Conservation (phyloP, 2,113 vertebrate species). For the Arvicanthis niloticus region DNA sequence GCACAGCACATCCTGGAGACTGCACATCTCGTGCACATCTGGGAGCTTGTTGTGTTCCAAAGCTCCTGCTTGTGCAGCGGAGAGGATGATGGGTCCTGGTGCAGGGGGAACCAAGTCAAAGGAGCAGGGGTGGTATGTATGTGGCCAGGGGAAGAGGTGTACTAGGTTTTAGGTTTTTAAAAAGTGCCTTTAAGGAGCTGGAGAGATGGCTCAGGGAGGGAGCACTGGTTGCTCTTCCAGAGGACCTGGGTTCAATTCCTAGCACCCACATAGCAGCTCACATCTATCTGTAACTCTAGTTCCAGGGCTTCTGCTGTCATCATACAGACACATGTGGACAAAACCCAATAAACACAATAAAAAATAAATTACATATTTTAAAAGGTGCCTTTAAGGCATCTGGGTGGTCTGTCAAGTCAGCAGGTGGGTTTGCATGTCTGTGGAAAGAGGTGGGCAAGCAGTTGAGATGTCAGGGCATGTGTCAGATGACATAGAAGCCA, state of each 20-base stretch:
- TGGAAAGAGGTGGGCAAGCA: background rate
- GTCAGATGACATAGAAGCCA: background rate
- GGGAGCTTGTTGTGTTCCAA: background rate
- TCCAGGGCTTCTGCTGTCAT: background rate
- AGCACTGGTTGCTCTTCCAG: background rate
- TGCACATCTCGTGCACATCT: background rate
- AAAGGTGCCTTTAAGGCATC: background rate
- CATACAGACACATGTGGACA: background rate
- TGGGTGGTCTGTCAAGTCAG: background rate
- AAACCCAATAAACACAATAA: background rate
- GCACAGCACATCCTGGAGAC: background rate
- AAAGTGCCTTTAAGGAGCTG: background rate
- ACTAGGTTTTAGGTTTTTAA: background rate
- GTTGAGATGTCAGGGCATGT: background rate
- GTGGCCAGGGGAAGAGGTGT: background rate
- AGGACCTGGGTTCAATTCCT: background rate
- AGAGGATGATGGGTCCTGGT: background rate
- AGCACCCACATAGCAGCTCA: background rate
- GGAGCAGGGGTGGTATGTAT: background rate
- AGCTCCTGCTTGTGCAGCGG: background rate
- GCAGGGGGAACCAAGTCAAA: background rate
- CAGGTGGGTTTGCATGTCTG: background rate
- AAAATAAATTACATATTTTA: background rate
- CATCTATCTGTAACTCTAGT: background rate
- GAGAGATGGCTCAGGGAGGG: background rate